phyloP scores from a whole-genome alignment of 1,140 invertebrate species.

The Bombus superbus region DNA sequence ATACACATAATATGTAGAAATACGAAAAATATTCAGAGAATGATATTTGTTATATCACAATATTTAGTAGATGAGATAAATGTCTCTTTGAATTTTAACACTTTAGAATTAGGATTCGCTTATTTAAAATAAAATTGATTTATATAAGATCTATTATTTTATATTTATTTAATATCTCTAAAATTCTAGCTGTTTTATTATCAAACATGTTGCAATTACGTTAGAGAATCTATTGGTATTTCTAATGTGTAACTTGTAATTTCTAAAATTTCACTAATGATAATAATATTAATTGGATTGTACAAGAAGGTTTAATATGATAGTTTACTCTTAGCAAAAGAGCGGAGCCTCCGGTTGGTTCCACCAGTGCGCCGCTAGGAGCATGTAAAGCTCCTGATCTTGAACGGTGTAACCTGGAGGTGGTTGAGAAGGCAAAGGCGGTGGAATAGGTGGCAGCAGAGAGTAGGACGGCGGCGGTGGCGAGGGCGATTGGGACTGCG shows the following conservation, averaged over 20 bases:
- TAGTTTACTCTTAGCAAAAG: constrained; percentile 65
- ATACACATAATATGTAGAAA: no score
- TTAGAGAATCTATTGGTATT: no score
- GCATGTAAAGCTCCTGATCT: constrained; percentile 69
- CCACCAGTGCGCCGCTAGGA: constrained; percentile 72
- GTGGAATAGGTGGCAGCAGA: constrained; percentile 69
- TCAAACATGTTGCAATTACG: no score
- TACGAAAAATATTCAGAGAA: no score
- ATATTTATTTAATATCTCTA: neutral
- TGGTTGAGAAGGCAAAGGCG: constrained; percentile 65
- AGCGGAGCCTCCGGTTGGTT: constrained; percentile 71
- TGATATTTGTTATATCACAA: no score
- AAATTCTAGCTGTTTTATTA: no score
- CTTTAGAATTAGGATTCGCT: no score
- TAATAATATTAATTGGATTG: no score
- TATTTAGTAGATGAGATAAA: no score
- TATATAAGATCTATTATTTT: neutral
- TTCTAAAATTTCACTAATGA: neutral
- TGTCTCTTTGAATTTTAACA: no score
- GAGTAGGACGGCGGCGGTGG: constrained; percentile 73
- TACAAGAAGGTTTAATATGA: neutral
- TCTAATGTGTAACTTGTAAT: neutral
- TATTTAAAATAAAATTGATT: no score
- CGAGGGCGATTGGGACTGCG: constrained; percentile 71
- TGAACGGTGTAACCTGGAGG: constrained; percentile 70